A percentile compares a stretch with the other conserved stretches of the same genome.
These are phyloP conservation scores for Holotrichia oblita DNA, from an alignment of 1,140 invertebrate species.

Conservation along the genomic window DNA sequence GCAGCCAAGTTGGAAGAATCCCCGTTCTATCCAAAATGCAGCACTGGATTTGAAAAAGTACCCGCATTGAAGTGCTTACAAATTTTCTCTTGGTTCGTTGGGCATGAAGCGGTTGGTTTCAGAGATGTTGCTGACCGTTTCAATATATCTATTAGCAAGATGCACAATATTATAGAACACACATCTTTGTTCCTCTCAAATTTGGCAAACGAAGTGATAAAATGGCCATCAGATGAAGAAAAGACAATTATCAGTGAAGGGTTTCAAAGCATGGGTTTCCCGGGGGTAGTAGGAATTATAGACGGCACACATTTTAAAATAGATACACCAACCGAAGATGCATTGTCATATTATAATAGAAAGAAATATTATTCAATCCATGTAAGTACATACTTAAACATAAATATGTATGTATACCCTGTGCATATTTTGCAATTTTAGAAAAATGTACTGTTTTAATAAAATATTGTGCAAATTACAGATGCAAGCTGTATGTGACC, in stretches of 20 bases:
- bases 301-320: too few relatives aligned
- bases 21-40: background rate
- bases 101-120: background rate
- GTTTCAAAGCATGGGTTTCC: too few relatives aligned
- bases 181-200: too few relatives aligned
- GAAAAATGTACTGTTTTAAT: background rate
- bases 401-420: background rate
- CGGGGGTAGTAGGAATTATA: too few relatives aligned
- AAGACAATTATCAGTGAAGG: too few relatives aligned
- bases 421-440: background rate
- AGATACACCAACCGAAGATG: background rate
- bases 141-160: background rate
- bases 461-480: background rate
- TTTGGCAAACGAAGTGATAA: too few relatives aligned
- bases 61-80: background rate
- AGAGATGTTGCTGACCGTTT: background rate
- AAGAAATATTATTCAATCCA: background rate
- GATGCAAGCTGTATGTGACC: background rate
- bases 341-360: background rate
- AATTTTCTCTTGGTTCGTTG: background rate
- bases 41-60: background rate
- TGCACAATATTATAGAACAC: background rate
- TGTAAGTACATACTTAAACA: background rate
- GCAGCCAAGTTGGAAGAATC: background rate
- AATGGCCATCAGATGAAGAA: too few relatives aligned